Evolutionary conservation across 2,888 invertebrate genomes (phyloP).

Genomic region (Hoplodrina ambigua): DNA sequence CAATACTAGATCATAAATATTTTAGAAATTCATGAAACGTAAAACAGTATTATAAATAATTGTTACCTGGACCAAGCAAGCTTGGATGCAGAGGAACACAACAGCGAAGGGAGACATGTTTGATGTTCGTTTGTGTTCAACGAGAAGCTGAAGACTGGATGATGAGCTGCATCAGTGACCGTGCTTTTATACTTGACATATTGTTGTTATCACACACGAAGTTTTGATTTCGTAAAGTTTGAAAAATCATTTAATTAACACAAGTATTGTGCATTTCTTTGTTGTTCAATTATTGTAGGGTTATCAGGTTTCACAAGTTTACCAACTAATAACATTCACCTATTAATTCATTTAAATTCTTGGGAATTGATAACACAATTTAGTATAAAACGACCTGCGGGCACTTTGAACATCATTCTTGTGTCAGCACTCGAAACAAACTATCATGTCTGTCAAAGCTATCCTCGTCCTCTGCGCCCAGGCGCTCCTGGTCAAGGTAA

Average conservation of each 20-base stretch:
- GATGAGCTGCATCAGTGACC: neutral
- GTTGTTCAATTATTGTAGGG: neutral
- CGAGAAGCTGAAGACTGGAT: slow-evolving; percentile 34
- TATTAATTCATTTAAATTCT: neutral
- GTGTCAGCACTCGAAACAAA: slow-evolving; percentile 5
- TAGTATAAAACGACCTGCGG: slow-evolving; percentile 18
- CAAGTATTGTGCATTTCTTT: neutral
- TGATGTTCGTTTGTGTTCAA: slow-evolving; percentile 21
- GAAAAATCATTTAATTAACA: too few species aligned
- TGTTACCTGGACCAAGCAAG: slow-evolving; percentile 55
- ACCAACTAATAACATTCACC: neutral
- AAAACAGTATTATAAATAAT: neutral
- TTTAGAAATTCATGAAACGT: neutral
- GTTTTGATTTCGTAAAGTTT: neutral
- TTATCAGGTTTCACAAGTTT: slow-evolving; percentile 23
- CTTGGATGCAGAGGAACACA: slow-evolving; percentile 51
- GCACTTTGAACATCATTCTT: slow-evolving; percentile 18
- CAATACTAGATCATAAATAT: too few species aligned
- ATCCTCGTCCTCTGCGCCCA: slow-evolving; percentile 68
- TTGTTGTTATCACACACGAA: neutral
- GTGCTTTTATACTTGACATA: slow-evolving; percentile 19
- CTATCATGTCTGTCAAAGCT: slow-evolving; percentile 67
- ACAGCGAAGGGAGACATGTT: slow-evolving; percentile 50
- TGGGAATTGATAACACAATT: slow-evolving; percentile 4
- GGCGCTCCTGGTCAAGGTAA: slow-evolving; percentile 47